phyloP scores from a whole-genome alignment of 2,113 vertebrate species.

The Etheostoma cragini region DNA sequence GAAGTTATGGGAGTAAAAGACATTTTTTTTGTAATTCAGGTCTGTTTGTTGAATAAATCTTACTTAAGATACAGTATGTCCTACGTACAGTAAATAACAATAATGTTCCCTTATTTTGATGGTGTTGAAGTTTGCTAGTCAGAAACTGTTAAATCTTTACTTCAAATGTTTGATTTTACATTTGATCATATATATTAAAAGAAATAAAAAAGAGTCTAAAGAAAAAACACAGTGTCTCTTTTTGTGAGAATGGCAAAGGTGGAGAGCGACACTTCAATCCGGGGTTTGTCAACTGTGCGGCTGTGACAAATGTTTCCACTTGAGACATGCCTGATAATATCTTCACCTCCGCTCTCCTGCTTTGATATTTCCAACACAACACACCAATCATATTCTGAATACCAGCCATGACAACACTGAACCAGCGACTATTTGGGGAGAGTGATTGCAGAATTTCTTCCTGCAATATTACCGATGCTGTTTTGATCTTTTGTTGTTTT shows the following conservation, averaged over 20 bases:
- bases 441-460: conserved; percentile 8
- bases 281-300: conserved; percentile 29
- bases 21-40: conserved; percentile 93
- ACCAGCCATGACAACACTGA: neutral
- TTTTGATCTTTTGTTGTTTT: neutral
- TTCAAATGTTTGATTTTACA: conserved; percentile 97
- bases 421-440: neutral
- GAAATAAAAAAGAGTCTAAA: conserved; percentile 92
- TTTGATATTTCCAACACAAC: conserved; percentile 29
- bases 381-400: conserved; percentile 15
- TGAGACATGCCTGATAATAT: conserved; percentile 14
- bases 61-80: conserved; percentile 87
- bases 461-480: neutral
- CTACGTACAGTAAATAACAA: conserved; percentile 88
- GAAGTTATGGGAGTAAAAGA: conserved; percentile 88
- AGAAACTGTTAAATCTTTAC: conserved; percentile 97
- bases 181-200: conserved; percentile 97
- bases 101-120: conserved; percentile 98
- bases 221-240: conserved; percentile 91
- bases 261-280: neutral
- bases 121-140: conserved; percentile 99
- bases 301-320: conserved; percentile 41
- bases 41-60: conserved; percentile 96
- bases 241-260: conserved; percentile 14
- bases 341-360: conserved; percentile 11